A percentile compares a stretch with the other conserved stretches of the same genome.
These are phyloP conservation scores for Melolontha melolontha DNA, from an alignment of 2,888 invertebrate species.

Conservation along the genomic window DNA sequence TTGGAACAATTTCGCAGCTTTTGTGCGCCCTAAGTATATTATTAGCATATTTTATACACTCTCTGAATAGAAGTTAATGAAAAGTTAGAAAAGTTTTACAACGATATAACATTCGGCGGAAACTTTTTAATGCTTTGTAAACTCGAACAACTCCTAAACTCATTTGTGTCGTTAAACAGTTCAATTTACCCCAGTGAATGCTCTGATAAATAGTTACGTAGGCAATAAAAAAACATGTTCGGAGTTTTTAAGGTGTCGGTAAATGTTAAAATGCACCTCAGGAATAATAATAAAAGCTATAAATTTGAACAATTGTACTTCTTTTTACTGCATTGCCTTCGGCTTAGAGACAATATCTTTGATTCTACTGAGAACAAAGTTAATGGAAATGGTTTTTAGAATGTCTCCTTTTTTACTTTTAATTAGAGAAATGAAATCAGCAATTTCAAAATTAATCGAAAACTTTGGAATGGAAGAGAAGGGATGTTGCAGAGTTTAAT, in stretches of 20 bases:
- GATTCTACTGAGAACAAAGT: too few species aligned
- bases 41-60: conserved; percentile 32
- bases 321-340: too few species aligned
- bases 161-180: conserved; percentile 19
- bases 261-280: conserved; percentile 14
- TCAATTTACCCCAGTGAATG: conserved; percentile 12
- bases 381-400: too few species aligned
- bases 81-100: conserved; percentile 12
- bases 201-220: conserved; percentile 21
- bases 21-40: conserved; percentile 15
- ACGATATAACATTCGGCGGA: conserved; percentile 5
- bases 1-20: too few species aligned
- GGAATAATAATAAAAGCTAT: conserved; percentile 5
- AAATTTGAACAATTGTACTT: too few species aligned
- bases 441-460: too few species aligned
- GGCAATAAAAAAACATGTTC: conserved; percentile 12
- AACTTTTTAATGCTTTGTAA: conserved; percentile 32
- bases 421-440: too few species aligned
- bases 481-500: too few species aligned
- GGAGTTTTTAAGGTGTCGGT: background rate
- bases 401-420: too few species aligned
- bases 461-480: too few species aligned
- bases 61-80: conserved; percentile 18
- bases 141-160: conserved; percentile 28
- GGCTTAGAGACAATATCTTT: too few species aligned